Evolutionary conservation across 2,888 invertebrate genomes (phyloP).

Genomic region (Myopa testacea): DNA sequence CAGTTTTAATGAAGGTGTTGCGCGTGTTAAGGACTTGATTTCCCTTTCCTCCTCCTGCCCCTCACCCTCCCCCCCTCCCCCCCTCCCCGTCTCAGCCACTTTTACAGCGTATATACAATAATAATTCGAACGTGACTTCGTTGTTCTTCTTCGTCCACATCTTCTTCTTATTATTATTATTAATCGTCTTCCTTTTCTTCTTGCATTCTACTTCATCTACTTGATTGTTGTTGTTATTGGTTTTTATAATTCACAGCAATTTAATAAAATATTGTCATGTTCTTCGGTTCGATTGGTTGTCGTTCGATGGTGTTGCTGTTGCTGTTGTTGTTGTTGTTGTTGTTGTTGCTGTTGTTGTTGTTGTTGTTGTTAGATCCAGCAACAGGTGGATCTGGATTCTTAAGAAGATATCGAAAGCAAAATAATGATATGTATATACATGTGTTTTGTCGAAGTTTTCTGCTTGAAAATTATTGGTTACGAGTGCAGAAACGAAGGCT

Average conservation of each 20-base stretch:
- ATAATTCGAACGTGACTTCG: conserved; percentile 11
- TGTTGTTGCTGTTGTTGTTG: conserved; percentile 41
- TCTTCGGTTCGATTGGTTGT: conserved; percentile 25
- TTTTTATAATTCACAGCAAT: conserved; percentile 27
- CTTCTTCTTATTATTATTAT: conserved; percentile 11
- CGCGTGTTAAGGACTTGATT: conserved; percentile 29
- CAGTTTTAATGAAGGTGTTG: conserved; percentile 34
- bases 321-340: conserved; percentile 34
- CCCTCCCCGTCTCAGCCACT: background rate
- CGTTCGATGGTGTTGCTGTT: conserved; percentile 24
- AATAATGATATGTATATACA: too few species aligned
- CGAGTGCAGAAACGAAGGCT: too few species aligned
- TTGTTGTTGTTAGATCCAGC: conserved; percentile 35
- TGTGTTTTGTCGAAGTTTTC: too few species aligned
- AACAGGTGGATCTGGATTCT: too few species aligned
- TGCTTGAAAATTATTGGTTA: too few species aligned
- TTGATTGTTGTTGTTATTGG: conserved; percentile 16
- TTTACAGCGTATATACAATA: background rate
- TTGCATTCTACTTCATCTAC: too few species aligned
- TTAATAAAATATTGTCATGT: conserved; percentile 30
- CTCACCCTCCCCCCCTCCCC: background rate
- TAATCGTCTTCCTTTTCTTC: background rate
- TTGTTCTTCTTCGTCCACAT: background rate
- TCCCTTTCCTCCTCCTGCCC: background rate
- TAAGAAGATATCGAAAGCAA: too few species aligned